These are phyloP conservation scores for Malurus cyaneus DNA, from an alignment of 2,113 vertebrate species.

Conservation along the genomic window DNA sequence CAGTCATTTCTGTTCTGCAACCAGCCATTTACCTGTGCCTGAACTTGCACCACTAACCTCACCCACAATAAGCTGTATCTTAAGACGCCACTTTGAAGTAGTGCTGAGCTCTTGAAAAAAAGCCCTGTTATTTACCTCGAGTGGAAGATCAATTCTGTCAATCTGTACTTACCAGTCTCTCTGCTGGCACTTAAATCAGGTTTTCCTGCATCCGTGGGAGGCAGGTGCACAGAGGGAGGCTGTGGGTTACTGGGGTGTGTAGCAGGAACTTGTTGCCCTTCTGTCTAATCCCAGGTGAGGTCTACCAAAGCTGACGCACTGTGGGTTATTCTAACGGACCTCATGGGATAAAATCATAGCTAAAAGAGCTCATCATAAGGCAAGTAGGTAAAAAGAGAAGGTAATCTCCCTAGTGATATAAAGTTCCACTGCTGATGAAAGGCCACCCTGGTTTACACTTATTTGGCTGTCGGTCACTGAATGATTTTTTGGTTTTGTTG, in stretches of 20 bases:
- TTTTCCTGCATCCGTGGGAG: neutral
- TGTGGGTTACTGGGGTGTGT: neutral
- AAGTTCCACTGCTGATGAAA: neutral
- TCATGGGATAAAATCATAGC: neutral
- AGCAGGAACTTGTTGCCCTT: neutral
- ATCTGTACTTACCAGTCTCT: slow-evolving; percentile 16
- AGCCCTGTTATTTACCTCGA: neutral
- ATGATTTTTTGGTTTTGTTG: neutral
- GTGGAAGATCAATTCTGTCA: slow-evolving; percentile 34
- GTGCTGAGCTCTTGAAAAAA: neutral
- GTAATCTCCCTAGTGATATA: neutral
- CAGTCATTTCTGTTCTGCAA: slow-evolving; percentile 42
- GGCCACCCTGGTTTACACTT: neutral
- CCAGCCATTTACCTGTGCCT: slow-evolving; percentile 34
- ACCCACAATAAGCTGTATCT: slow-evolving; percentile 9
- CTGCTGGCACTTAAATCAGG: neutral
- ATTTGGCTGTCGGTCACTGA: neutral
- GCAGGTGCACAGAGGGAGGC: neutral
- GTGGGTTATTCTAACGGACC: neutral
- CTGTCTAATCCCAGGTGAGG: neutral
- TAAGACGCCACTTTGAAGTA: neutral
- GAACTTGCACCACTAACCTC: slow-evolving; percentile 22
- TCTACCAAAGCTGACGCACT: neutral
- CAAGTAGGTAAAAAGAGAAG: neutral
- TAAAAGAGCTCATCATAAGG: neutral